Conservation (phyloP, 2,113 vertebrate species). For the Myotis davidii region DNA sequence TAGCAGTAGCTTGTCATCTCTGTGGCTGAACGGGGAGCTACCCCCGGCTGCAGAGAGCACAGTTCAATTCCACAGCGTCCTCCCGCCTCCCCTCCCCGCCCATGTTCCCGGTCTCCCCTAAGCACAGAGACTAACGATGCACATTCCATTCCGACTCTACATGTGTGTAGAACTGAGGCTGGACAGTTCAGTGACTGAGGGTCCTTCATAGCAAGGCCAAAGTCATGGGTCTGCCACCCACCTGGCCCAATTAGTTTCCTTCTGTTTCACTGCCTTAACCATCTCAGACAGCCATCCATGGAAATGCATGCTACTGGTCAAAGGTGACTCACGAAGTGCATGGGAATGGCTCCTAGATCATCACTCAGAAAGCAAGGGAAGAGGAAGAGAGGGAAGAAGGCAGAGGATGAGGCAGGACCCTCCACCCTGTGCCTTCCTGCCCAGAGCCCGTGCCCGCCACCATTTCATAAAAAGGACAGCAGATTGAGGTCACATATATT, state of each 20-base stretch:
- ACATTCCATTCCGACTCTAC: not conserved
- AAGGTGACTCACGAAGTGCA: not conserved
- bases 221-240: not conserved
- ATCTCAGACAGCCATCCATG: not conserved
- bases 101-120: not conserved
- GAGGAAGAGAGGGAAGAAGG: not conserved
- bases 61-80: not conserved
- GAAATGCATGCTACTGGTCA: not conserved
- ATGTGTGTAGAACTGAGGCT: not conserved
- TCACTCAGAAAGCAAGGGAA: not conserved
- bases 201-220: not conserved
- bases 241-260: not conserved
- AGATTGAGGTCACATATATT: not conserved
- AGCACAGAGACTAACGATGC: not conserved
- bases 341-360: not conserved
- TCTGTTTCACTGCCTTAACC: not conserved
- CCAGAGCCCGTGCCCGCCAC: not conserved
- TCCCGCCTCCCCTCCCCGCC: not conserved
- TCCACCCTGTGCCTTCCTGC: not conserved
- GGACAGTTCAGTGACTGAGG: not conserved
- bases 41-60: not conserved
- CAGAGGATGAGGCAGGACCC: not conserved
- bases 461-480: not conserved
- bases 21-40: slow-evolving; percentile 53
- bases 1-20: slow-evolving; percentile 64